phyloP scores from a whole-genome alignment of 1,140 invertebrate genomes.

The Bombus affinis region DNA sequence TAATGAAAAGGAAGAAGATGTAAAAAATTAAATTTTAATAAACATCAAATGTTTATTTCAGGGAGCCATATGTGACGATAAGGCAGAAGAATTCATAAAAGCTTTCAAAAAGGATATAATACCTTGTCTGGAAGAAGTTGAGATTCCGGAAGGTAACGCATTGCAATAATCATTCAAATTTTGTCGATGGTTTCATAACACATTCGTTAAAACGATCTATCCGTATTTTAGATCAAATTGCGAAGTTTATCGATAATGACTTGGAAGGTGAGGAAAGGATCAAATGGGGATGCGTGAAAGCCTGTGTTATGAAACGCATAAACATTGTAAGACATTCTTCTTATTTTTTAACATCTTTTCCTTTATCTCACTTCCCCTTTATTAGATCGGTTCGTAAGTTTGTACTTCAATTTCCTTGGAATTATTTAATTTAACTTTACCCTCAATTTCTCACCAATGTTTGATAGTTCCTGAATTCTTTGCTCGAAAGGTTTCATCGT shows the following conservation, averaged over 20 bases:
- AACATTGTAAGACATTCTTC: neutral
- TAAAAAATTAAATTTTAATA: neutral
- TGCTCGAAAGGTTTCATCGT: too few relatives aligned
- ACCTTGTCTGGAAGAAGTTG: neutral
- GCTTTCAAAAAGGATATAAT: neutral
- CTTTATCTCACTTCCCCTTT: too few relatives aligned
- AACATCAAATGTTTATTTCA: neutral
- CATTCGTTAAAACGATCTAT: neutral
- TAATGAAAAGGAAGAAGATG: neutral
- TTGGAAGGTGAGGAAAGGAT: neutral
- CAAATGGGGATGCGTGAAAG: neutral
- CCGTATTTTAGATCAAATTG: neutral
- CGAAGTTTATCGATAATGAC: fast-evolving
- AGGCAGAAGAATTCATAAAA: fast-evolving
- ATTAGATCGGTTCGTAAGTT: too few relatives aligned
- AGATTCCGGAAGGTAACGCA: neutral
- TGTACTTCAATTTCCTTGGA: too few relatives aligned
- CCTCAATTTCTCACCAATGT: too few relatives aligned
- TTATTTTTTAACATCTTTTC: too few relatives aligned
- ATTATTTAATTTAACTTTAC: too few relatives aligned
- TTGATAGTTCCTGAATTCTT: too few relatives aligned
- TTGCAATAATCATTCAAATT: neutral
- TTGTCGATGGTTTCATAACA: too few relatives aligned
- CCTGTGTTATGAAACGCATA: constrained; percentile 1
- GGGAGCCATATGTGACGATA: neutral